Base-by-base conservation (phyloP, 2,113 vertebrate genomes). In the Muntiacus reevesi region DNA sequence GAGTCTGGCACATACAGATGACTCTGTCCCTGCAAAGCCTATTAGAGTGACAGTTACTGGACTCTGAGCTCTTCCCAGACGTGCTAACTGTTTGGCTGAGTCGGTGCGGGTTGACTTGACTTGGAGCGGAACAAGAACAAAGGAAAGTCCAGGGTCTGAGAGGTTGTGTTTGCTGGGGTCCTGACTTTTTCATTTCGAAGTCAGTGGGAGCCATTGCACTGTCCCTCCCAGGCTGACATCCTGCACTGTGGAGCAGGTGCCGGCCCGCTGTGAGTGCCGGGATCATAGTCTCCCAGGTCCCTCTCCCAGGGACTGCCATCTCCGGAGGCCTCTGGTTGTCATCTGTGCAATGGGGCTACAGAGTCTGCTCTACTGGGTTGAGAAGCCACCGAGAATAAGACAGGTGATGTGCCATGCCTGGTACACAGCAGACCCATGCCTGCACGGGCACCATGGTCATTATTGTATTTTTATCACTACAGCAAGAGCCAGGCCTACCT, bases 381-480 rank as follows among this genome's bases (percentile, higher is more conserved):
- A 2, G 67, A 89, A 14, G 55, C 17, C 6, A 0, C 1, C 25
- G 74, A n/a, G 43, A 36, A 30, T 12, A 7, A 6, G 15, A 5
- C 28, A 0, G 0, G 45, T 1, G 1, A 27, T 3, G 4, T 17
- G 9, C 78, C 0, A 0, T 0, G 0, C 1, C 45, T 3, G 28
- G 36, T 36, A 6, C 36, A 0, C 21, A 6, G 74, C 81, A 16
- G 30, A 3, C 71, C 11, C 40, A 27, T 7, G 71, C 78, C 30
- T 2, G 33, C 33, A 19, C 33, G 1, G 43, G n/a, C 33, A 0
- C 0, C 2, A 7, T 19, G 7, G 4, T 11, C 25, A 0, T 9
- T 2, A 7, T 12, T 7, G 8, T 7, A 10, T 5, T 40, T 6
- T n/a, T 64, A 2, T 23, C 36, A 2, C 84, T 23, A 25, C 1